Evolutionary conservation across 2,113 vertebrate genomes (phyloP).

Genomic region (Pantherophis guttatus): DNA sequence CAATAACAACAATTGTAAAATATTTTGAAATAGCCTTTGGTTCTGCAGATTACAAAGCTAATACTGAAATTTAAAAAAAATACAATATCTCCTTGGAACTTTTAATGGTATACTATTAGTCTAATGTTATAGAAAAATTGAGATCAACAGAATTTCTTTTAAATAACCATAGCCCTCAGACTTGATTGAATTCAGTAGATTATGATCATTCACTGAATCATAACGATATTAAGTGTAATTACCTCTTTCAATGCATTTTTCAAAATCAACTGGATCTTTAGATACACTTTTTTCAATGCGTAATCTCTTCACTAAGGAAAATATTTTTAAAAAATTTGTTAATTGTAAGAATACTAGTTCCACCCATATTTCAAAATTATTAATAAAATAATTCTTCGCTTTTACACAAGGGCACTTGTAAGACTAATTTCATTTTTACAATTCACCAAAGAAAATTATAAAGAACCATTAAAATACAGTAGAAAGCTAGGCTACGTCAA

Average conservation of each 20-base stretch:
- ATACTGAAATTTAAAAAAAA: background rate
- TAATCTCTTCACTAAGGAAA: conserved; percentile 78
- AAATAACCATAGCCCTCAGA: background rate
- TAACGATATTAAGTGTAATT: conserved; percentile 26
- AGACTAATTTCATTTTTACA: background rate
- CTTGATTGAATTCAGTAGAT: background rate
- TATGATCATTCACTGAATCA: background rate
- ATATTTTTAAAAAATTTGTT: background rate
- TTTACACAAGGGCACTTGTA: background rate
- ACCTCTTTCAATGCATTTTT: conserved; percentile 85
- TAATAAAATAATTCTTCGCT: background rate
- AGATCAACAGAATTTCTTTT: background rate
- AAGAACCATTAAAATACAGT: background rate
- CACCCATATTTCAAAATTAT: background rate
- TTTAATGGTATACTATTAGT: background rate
- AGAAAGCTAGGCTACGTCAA: background rate
- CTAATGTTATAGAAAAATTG: background rate
- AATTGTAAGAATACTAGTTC: background rate
- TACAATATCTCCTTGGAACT: background rate
- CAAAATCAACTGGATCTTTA: conserved; percentile 80
- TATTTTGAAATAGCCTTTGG: background rate
- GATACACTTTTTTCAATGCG: conserved; percentile 84
- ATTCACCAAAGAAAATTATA: background rate
- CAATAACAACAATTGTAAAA: background rate
- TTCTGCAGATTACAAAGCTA: background rate